phyloP scores from a whole-genome alignment of 2,888 invertebrate species.

The Dryobota labecula region DNA sequence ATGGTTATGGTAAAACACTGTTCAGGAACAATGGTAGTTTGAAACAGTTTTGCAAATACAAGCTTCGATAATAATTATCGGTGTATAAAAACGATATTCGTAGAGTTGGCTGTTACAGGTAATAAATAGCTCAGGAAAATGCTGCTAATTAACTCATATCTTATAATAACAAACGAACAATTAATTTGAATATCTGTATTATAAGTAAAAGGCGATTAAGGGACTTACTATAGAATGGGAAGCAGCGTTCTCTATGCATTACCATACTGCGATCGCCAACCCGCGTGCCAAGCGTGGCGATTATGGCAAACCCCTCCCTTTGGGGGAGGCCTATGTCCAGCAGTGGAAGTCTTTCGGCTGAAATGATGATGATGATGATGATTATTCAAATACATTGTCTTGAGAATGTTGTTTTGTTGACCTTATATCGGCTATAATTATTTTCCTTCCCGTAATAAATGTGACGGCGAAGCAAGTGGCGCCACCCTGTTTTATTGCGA shows the following conservation, averaged over 20 bases:
- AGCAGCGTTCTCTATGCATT: too few species aligned
- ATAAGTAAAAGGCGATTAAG: too few species aligned
- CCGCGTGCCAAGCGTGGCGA: too few species aligned
- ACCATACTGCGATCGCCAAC: too few species aligned
- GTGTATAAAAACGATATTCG: neutral
- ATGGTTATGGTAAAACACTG: neutral
- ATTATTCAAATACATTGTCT: too few species aligned
- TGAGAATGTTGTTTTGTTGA: neutral
- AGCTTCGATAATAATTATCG: neutral
- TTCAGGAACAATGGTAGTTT: neutral
- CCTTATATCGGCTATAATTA: neutral
- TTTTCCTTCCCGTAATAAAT: neutral
- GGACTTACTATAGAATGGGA: too few species aligned
- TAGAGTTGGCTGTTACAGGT: neutral
- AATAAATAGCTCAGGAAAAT: neutral
- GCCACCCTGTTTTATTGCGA: too few species aligned
- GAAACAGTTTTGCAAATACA: constrained; percentile 6
- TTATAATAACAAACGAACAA: neutral
- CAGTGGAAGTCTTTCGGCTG: too few species aligned
- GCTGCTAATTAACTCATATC: neutral
- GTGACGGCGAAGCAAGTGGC: too few species aligned
- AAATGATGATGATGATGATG: too few species aligned
- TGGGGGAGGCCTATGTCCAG: too few species aligned
- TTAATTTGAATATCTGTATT: neutral
- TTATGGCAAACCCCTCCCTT: too few species aligned